phyloP scores from a whole-genome alignment of 2,797 vertebrate genomes.

The Sparidentex hasta region DNA sequence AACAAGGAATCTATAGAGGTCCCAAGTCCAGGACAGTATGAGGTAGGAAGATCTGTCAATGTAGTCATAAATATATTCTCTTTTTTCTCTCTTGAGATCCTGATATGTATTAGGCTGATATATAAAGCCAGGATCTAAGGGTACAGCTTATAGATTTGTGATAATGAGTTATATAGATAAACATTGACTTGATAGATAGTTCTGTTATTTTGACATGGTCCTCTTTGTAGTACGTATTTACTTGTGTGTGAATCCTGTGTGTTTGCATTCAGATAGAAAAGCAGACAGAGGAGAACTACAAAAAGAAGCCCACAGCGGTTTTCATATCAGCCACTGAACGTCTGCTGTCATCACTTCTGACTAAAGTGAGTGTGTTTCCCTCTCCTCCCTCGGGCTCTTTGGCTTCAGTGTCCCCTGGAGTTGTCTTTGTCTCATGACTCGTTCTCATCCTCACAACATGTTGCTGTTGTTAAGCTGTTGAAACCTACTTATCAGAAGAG shows the following conservation, averaged over 20 bases:
- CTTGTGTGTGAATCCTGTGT: conserved; percentile 24
- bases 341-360: conserved; percentile 53
- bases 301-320: conserved; percentile 70
- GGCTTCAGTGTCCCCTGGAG: conserved; percentile 6
- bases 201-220: neutral
- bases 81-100: neutral
- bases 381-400: conserved; percentile 1
- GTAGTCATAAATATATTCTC: neutral
- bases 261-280: conserved; percentile 70
- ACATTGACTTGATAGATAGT: neutral
- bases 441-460: conserved; percentile 14
- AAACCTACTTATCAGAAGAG: conserved; percentile 35
- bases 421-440: conserved; percentile 15
- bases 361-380: conserved; percentile 73
- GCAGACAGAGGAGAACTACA: conserved; percentile 75
- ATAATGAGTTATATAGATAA: neutral
- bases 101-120: conserved; percentile 9
- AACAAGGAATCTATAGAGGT: conserved; percentile 68
- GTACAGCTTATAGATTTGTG: neutral
- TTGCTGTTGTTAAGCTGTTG: conserved; percentile 39
- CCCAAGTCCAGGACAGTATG: conserved; percentile 81
- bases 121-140: neutral
- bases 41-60: conserved; percentile 71
- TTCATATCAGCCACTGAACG: conserved; percentile 80
- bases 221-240: neutral